Evolutionary conservation across 2,888 invertebrate genomes (phyloP).

Genomic region (Eupithecia centaureata): DNA sequence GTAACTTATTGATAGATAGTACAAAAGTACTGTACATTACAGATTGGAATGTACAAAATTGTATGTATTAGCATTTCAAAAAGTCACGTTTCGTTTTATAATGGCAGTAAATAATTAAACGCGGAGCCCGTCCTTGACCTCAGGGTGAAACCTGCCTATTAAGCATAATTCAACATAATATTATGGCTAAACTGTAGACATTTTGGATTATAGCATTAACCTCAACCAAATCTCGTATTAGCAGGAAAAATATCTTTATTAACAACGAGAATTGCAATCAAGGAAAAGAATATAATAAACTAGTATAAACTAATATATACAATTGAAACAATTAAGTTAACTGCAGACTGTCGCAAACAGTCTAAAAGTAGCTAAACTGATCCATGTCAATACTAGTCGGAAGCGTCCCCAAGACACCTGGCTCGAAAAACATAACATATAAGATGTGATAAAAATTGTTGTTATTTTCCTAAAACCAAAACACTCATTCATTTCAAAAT

Average conservation of each 20-base stretch:
- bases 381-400: too few relatives aligned
- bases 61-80: conserved; percentile 21
- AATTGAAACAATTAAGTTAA: too few relatives aligned
- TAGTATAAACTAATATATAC: too few relatives aligned
- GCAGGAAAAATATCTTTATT: not conserved
- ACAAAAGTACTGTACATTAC: conserved; percentile 10
- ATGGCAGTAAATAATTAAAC: conserved; percentile 23
- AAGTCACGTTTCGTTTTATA: conserved; percentile 25
- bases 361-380: too few relatives aligned
- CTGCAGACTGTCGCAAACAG: too few relatives aligned
- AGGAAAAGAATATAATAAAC: too few relatives aligned
- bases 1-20: conserved; percentile 6
- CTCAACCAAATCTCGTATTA: not conserved
- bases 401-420: too few relatives aligned
- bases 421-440: too few relatives aligned
- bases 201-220: not conserved
- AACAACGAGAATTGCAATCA: too few relatives aligned
- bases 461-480: too few relatives aligned
- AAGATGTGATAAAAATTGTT: too few relatives aligned
- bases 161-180: conserved; percentile 5
- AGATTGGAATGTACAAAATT: conserved; percentile 12
- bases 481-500: too few relatives aligned
- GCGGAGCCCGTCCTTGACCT: conserved; percentile 28
- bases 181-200: not conserved
- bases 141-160: conserved; percentile 12